Base-by-base conservation (phyloP, 2,113 vertebrate genomes). In the Penelope pileata region DNA sequence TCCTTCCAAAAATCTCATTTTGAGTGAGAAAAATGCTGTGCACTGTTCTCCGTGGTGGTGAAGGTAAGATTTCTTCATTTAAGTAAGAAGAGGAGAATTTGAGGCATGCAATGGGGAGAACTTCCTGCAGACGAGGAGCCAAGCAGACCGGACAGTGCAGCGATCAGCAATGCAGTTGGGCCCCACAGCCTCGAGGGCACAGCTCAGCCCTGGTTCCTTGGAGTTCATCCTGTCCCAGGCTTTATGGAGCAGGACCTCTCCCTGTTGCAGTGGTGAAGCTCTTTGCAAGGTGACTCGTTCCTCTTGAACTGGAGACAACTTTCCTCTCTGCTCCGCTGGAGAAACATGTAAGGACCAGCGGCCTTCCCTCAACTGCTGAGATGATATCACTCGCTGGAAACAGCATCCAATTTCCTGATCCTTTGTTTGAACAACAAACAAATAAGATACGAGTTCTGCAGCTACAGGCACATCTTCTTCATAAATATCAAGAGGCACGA, bases 361-460 rank as follows among this genome's bases (percentile, higher is more conserved):
- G 91, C 85, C 88, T 95, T 72, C 69, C 88, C 73, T 86, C 86
- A 91, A 83, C 93, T 1, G 30, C 23, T 17, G 72, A 95, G 96
- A 95, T 96, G 86, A 38, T 96, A 95, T 96, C 93, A 77, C 80
- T 75, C 0, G 13, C 83, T 83, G 63, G 93, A 78, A 96, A 96
- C 83, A 88, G 90, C 90, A 94, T 95, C 91, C 96, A 96, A 96
- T 97, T 96, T 96, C 95, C 94, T 86, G 94, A 93, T 86, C 90
- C 94, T 96, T 90, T 97, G 96, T 96, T 96, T 96, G 95, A 97
- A 84, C 91, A 94, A 95, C 93, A 96, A 95, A 94, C 96, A 96
- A 95, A 91, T 88, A 91, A 96, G 95, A 86, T 91, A 81, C 0
- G 30, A 91, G 93, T 53, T 1, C 83, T 75, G 91, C 90, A 86